A percentile compares a stretch with the other conserved stretches of the same genome.
phyloP scores from a whole-genome alignment of 1,140 invertebrate genomes.

The Drosophila navojoa region DNA sequence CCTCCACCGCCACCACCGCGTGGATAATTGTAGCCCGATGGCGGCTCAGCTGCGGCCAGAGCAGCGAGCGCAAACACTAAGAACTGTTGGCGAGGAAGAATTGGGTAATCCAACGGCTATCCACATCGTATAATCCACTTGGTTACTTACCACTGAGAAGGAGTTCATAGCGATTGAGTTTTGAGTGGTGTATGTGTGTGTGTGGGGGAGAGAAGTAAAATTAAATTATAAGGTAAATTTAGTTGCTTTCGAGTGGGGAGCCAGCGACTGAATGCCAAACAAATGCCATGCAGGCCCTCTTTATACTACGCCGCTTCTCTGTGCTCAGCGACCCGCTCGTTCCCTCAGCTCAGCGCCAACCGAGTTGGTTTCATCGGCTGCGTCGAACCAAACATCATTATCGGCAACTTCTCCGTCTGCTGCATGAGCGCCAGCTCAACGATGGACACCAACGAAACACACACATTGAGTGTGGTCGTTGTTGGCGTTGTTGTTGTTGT shows the following conservation, averaged over 20 bases:
- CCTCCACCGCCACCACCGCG: constrained; percentile 85
- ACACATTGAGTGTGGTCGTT: constrained; percentile 15
- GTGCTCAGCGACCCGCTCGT: constrained; percentile 8
- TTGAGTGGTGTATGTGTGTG: constrained; percentile 64
- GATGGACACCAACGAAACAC: constrained; percentile 41
- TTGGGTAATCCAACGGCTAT: constrained; percentile 41
- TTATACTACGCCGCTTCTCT: constrained; percentile 70
- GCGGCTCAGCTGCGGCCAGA: constrained; percentile 87
- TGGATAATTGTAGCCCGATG: constrained; percentile 87
- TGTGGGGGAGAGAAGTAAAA: constrained; percentile 71
- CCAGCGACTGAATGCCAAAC: constrained; percentile 83
- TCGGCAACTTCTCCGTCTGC: constrained; percentile 55
- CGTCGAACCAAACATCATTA: constrained; percentile 48
- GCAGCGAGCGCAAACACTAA: constrained; percentile 87
- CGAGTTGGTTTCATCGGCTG: constrained; percentile 25
- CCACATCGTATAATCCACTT: constrained; percentile 28
- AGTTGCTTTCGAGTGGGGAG: constrained; percentile 83
- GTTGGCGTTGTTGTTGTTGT: constrained; percentile 4
- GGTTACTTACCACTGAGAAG: constrained; percentile 83
- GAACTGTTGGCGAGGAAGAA: constrained; percentile 84
- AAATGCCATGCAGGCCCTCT: constrained; percentile 70
- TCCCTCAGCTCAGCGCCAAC: neutral
- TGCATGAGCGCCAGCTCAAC: constrained; percentile 38
- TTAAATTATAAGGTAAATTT: constrained; percentile 81
- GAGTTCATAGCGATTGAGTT: constrained; percentile 83